A percentile compares a stretch with the other conserved stretches of the same genome.
These are phyloP conservation scores for Spatulosminthurus flaviceps DNA, from an alignment of 2,888 invertebrate genomes.

Conservation along the genomic window DNA sequence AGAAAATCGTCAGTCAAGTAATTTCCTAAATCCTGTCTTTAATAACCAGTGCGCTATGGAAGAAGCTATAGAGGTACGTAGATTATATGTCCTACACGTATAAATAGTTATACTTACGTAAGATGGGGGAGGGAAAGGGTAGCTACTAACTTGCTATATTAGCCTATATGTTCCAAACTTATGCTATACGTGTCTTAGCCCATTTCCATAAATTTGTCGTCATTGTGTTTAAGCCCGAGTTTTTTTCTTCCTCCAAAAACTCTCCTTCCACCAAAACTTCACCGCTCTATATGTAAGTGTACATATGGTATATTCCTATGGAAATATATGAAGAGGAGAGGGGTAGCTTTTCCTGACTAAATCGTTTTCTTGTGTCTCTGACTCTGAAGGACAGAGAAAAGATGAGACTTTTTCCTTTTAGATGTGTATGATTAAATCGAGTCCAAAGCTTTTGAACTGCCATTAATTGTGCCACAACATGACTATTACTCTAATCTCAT, in stretches of 20 bases:
- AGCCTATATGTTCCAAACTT: too few relatives aligned
- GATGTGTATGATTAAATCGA: slow-evolving; percentile 34
- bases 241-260: too few relatives aligned
- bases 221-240: too few relatives aligned
- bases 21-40: slow-evolving; percentile 35
- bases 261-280: too few relatives aligned
- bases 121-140: background rate
- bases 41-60: slow-evolving; percentile 19
- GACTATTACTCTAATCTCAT: slow-evolving; percentile 43
- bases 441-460: slow-evolving; percentile 39
- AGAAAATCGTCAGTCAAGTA: slow-evolving; percentile 24
- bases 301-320: too few relatives aligned
- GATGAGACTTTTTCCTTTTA: slow-evolving; percentile 28
- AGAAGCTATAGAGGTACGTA: background rate
- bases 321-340: too few relatives aligned
- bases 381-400: slow-evolving; percentile 2
- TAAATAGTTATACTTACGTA: background rate
- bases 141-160: background rate
- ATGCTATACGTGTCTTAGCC: background rate
- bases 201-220: background rate
- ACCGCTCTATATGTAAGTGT: too few relatives aligned
- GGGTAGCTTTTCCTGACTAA: too few relatives aligned
- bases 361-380: background rate
- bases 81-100: too few relatives aligned
- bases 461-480: slow-evolving; percentile 43